Evolutionary conservation across 2,113 vertebrate genomes (phyloP), one percentile per base, ranked within the genome.

Genomic region (Periophthalmus modestus): DNA sequence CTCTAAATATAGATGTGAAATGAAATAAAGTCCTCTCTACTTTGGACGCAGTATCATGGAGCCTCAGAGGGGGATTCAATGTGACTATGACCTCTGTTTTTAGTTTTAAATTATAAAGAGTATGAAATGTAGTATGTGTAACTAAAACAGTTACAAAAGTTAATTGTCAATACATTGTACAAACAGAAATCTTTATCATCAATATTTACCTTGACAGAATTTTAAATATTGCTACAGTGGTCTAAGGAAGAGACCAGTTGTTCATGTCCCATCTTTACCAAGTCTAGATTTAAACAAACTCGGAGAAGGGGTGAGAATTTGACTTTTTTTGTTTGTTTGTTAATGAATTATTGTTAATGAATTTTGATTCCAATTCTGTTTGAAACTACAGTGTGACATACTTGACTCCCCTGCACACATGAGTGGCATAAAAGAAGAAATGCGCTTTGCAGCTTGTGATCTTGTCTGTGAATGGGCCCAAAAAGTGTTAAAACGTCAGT

Each of bases 391-490:
- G 95, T 92, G 94, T 95, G 97, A 99, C 77, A 94, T 93, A 58
- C 83, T 94, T 18, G 97, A 99, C 85, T 89, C 94, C 0, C 85
- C 94, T 2, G 94, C 94, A 67, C 96, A 96, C 82, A 92, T 96
- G 79, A 94, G 93, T 72, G 95, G 91, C 75, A 95, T 94, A 15
- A 96, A 98, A 80, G 97, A 98, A 71, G 97, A 98, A 79, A 95
- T 98, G 23, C 93, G 95, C 21, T 95, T 95, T 62, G 97, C 97
- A 0, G 96, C 98, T 83, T 98, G 97, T 85, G 95, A 95, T 58
- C 95, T 99, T 59, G 97, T 99, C 66, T 99, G 98, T 69, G 97
- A 99, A 75, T 99, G 98, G 98, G 97, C 98, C 80, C 97, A 99
- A 89, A 99, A 99, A 89, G 97, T 99, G 83, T 92, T 99, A 82